Evolutionary conservation across 2,888 invertebrate species (phyloP), one percentile per base, ranked within the genome.

Genomic region (Ethmia dodecea): DNA sequence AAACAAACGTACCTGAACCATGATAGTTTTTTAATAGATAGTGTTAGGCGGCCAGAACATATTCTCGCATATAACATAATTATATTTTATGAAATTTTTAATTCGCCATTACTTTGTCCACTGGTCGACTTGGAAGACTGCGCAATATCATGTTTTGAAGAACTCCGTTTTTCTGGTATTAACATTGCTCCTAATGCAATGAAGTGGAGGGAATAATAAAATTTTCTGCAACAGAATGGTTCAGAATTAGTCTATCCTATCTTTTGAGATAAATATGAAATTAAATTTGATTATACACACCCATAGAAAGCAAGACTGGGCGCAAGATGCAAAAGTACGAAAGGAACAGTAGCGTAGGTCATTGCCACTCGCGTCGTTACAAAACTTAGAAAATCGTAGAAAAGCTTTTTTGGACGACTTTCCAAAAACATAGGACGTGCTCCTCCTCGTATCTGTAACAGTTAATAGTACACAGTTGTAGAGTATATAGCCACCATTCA

Each of bases 321-420:
- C 69, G 89, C 88, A 52, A 97, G 91, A 64, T 97, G 95, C 58
- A 98, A 89, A 43, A 98, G 83, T 41, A 98, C 92, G 79, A 99
- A 99, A 48, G 96, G 94, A 72, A 96, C 95, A 28, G 96, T 95
- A 34, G 94, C 88, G 70, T 98, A 98, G 18, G 94, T 93, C 89
- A 98, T 91, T 40, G 93, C 90, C 31, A 97, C 70, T 51, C 97
- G 90, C 12, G 97, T 97, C 24, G 91, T 89, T 15, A 93, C 61
- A 67, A 95, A 94, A 25, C 98, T 94, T 40, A 94, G 55, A 34
- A 90, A 79, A 74, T 98, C 96, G 74, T 99, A 99, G 47, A 94
- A 84, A 48, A 90, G 68, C 73, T 94, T 94, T 45, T 88, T 86
- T 28, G 87, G 81, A 42, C 86, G 84, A 52, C 90, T 91, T 54